Base-by-base conservation (phyloP, 2,797 vertebrate genomes). In the Martes flavigula region DNA sequence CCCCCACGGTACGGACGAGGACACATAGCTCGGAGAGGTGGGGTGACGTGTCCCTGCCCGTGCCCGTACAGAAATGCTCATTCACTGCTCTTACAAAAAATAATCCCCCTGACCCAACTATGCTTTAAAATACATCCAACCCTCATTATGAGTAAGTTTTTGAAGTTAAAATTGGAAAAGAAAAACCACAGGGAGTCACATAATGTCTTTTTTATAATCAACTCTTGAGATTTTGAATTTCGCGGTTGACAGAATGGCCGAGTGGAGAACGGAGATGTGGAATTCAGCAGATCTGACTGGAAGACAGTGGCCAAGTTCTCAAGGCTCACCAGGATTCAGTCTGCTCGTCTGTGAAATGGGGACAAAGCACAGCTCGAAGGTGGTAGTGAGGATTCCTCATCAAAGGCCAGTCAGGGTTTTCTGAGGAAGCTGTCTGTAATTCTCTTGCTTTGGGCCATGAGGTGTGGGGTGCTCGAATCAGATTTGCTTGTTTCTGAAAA, bases 291-390 rank as follows among this genome's bases (percentile, higher is more conserved):
- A 12, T 9, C 27, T 30, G 21, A 38, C 35, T 30, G 46, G 60
- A 51, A 73, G 68, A 54, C 8, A 25, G 17, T 2, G 2, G 25
- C 46, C 23, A 14, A 3, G 62, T 58, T 51, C 27, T 23, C 35
- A 2, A n/a, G 38, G 60, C 54, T 73, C 15, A 0, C 46, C 2
- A 27, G 21, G 75, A 20, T 43, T 54, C 51, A 18, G 46, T 46
- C 35, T 17, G 56, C 51, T 40, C 20, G 2, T 90, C 90, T 96
- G 79, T 87, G 40, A 81, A 56, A 56, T 78, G 90, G 90, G 86
- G 14, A 62, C 46, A 25, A 6, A 27, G 72, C 48, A 54, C 17
- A 20, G 9, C 46, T 56, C 1, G 0, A 20, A 20, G 78, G 35
- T 32, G 20, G 2, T 15, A 0, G 51, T 3, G 21, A 51, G 43